Conservation (phyloP, 1,140 invertebrate genomes). For the Aphidius gifuensis region DNA sequence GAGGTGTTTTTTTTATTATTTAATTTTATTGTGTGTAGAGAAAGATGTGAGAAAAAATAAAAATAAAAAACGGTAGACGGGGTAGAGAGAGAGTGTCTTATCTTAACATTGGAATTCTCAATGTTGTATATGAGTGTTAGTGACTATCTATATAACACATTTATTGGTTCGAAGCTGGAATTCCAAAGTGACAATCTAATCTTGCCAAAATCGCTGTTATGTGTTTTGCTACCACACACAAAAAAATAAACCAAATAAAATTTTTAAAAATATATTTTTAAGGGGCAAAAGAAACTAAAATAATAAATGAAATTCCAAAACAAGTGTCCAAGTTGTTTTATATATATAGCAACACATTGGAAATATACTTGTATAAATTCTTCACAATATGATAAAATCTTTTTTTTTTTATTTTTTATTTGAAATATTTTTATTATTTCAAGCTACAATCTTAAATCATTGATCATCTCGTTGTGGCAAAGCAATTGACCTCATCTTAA, state of each 20-base stretch:
- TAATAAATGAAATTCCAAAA: too few species aligned
- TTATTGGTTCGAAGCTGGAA: slow-evolving; percentile 16
- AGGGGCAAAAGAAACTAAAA: too few species aligned
- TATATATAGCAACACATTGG: too few species aligned
- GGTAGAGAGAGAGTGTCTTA: not conserved
- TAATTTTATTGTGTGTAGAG: too few species aligned
- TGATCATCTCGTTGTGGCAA: not conserved
- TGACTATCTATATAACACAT: not conserved
- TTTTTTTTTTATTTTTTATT: not conserved
- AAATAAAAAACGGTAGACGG: too few species aligned
- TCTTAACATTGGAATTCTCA: slow-evolving; percentile 17
- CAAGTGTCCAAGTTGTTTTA: too few species aligned
- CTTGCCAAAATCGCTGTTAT: slow-evolving; percentile 17
- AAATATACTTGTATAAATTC: too few species aligned
- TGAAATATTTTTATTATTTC: not conserved
- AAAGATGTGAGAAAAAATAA: too few species aligned
- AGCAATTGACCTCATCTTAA: slow-evolving; percentile 19
- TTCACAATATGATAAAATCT: too few species aligned
- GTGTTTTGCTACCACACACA: slow-evolving; percentile 11
- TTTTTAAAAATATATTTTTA: too few species aligned
- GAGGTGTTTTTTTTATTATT: too few species aligned
- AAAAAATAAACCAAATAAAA: not conserved
- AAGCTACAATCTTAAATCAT: not conserved
- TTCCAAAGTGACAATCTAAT: slow-evolving; percentile 20
- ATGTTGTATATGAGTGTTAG: not conserved